phyloP scores from a whole-genome alignment of 2,888 invertebrate species.

The Lepidochrysops patricia region DNA sequence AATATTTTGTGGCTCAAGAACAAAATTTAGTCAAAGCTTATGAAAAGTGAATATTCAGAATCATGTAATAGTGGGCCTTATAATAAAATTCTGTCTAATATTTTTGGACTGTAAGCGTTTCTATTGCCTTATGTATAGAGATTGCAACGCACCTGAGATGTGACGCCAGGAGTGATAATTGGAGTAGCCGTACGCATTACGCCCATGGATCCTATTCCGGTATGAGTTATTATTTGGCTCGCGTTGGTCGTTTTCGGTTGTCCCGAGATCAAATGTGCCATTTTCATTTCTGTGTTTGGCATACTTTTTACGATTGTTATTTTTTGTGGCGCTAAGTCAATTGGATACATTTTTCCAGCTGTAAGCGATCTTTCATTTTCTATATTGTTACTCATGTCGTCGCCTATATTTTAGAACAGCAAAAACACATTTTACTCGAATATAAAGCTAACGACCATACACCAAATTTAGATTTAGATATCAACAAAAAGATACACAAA shows the following conservation, averaged over 20 bases:
- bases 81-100: no score
- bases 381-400: conserved; percentile 62
- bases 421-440: conserved; percentile 13
- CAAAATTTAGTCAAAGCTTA: background rate
- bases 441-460: conserved; percentile 3
- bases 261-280: conserved; percentile 60
- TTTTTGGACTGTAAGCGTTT: background rate
- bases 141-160: conserved; percentile 51
- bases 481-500: conserved; percentile 10
- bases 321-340: conserved; percentile 70
- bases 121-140: background rate
- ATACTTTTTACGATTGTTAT: conserved; percentile 68
- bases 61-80: no score
- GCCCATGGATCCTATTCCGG: conserved; percentile 43
- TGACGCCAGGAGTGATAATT: conserved; percentile 59
- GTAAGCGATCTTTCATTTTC: conserved; percentile 74
- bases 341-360: conserved; percentile 72
- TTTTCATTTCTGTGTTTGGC: conserved; percentile 61
- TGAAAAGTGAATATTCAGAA: background rate
- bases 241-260: conserved; percentile 51
- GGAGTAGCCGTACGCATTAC: conserved; percentile 65
- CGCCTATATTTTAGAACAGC: conserved; percentile 1
- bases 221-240: conserved; percentile 55
- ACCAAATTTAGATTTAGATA: background rate
- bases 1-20: background rate